phyloP scores from a whole-genome alignment of 1,140 invertebrate genomes.

The Drosophila quadrilineata region DNA sequence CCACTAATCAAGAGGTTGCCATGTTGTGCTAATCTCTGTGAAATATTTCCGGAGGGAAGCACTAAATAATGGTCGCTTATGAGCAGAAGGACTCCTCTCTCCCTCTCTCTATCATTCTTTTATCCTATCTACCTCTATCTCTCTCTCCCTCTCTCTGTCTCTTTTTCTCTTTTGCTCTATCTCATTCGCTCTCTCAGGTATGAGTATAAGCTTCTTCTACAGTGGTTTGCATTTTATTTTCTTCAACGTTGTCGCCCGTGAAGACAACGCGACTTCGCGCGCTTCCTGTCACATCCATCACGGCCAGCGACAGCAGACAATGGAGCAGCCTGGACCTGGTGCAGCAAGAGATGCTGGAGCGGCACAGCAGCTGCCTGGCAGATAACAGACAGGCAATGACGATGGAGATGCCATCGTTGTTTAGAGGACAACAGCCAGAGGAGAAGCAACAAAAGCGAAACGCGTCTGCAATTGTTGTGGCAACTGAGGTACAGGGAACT shows the following conservation, averaged over 20 bases:
- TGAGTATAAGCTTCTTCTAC: too few relatives aligned
- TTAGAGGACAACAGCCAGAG: slow-evolving; percentile 49
- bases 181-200: too few relatives aligned
- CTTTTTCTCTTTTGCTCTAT: too few relatives aligned
- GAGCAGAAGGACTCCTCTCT: too few relatives aligned
- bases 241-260: slow-evolving; percentile 29
- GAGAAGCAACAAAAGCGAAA: slow-evolving; percentile 41
- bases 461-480: slow-evolving; percentile 42
- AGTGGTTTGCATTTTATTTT: background rate
- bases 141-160: too few relatives aligned
- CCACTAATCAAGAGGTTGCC: slow-evolving; percentile 63
- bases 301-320: slow-evolving; percentile 63
- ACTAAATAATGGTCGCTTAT: slow-evolving; percentile 61
- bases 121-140: too few relatives aligned
- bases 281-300: slow-evolving; percentile 74
- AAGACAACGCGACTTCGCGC: slow-evolving; percentile 60
- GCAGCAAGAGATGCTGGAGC: slow-evolving; percentile 1
- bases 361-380: too few relatives aligned
- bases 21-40: slow-evolving; percentile 73
- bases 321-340: slow-evolving; percentile 7
- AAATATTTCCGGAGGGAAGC: slow-evolving; percentile 67
- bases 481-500: too few relatives aligned
- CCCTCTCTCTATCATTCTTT: too few relatives aligned
- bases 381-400: slow-evolving; percentile 62
- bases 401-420: slow-evolving; percentile 65